These are phyloP conservation scores for Pandemis heparana DNA, from an alignment of 2,888 invertebrate genomes.

Conservation along the genomic window DNA sequence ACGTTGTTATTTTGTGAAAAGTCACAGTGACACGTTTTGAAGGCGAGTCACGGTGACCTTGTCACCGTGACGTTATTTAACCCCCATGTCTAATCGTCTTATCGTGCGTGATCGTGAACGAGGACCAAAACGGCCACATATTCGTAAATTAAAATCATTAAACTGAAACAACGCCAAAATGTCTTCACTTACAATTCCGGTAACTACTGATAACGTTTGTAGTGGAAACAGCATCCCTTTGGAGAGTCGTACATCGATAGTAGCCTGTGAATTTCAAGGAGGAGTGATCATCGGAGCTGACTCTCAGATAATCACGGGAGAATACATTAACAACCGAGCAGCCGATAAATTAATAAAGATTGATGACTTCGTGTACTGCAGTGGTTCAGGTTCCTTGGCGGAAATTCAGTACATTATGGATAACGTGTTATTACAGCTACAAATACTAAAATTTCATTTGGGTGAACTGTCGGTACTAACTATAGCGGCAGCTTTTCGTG, in stretches of 20 bases:
- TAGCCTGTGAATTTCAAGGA: conserved; percentile 29
- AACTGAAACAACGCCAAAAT: background rate
- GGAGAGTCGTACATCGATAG: background rate
- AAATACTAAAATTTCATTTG: background rate
- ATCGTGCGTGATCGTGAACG: background rate
- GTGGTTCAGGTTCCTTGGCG: conserved; percentile 12
- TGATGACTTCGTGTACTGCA: conserved; percentile 18
- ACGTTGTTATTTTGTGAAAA: too few relatives aligned
- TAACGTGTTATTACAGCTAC: conserved; percentile 1
- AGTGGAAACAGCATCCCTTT: background rate
- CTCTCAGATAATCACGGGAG: conserved; percentile 12
- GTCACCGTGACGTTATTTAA: too few relatives aligned
- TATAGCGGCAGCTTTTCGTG: conserved; percentile 9
- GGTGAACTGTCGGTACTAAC: background rate
- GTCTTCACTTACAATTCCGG: background rate
- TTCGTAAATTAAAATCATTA: background rate
- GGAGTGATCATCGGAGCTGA: conserved; percentile 25
- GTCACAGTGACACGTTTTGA: too few relatives aligned
- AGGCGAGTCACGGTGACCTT: too few relatives aligned
- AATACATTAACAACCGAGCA: conserved; percentile 20
- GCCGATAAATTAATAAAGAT: conserved; percentile 20
- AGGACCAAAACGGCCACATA: background rate
- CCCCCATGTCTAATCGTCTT: too few relatives aligned
- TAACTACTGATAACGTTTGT: background rate
- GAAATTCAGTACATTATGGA: conserved; percentile 15